Percentiles rank a stretch among this genome's conserved stretches.
These are phyloP conservation scores for Ptyas mucosa DNA, from an alignment of 2,113 vertebrate genomes.

Conservation along the genomic window DNA sequence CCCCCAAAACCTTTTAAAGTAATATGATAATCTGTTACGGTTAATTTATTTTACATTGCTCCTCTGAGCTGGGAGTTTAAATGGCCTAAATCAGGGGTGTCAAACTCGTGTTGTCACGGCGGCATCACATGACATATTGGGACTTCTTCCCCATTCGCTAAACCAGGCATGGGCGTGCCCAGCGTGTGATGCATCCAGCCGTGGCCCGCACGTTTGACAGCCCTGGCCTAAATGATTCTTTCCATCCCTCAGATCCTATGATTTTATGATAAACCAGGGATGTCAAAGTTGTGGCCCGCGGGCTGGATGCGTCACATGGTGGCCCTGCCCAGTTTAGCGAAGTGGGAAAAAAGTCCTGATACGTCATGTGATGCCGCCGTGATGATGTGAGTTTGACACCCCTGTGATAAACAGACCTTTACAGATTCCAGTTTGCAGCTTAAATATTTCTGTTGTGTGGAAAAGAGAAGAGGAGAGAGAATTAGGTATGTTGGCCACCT, in stretches of 20 bases:
- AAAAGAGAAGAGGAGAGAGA: background rate
- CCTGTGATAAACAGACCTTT: background rate
- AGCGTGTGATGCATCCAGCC: fast-evolving
- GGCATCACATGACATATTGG: no score
- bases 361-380: no score
- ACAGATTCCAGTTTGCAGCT: background rate
- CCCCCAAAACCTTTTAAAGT: background rate
- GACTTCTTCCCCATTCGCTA: no score
- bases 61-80: background rate
- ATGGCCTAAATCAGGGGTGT: background rate
- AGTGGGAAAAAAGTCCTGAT: no score
- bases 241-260: background rate
- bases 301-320: no score
- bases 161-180: no score
- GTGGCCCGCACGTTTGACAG: no score
- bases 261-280: background rate
- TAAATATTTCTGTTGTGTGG: background rate
- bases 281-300: no score
- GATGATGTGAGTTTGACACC: no score
- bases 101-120: no score
- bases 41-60: background rate
- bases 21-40: background rate
- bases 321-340: no score
- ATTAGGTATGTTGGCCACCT: background rate
- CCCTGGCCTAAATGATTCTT: background rate